A percentile compares a stretch with the other conserved stretches of the same genome.
phyloP scores from a whole-genome alignment of 2,797 vertebrate genomes.

The Bradypodion pumilum region DNA sequence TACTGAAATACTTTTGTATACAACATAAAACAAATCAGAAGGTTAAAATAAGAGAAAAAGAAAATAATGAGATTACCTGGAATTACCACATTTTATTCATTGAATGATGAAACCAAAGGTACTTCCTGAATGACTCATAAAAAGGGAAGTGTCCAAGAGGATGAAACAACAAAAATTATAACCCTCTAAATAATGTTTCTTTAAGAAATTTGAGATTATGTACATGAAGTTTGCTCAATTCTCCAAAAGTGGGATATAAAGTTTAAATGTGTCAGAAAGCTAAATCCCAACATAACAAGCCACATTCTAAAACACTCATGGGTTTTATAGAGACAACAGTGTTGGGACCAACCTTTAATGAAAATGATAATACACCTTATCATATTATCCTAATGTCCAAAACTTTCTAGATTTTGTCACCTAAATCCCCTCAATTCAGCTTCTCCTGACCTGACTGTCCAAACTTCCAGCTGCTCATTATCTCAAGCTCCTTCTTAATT shows the following conservation, averaged over 20 bases:
- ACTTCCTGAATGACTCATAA: background rate
- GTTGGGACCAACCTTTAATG: background rate
- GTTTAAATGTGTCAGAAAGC: background rate
- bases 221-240: background rate
- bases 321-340: background rate
- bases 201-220: background rate
- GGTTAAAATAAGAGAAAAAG: background rate
- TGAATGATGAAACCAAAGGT: background rate
- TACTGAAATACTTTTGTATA: background rate
- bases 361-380: no score
- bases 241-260: background rate
- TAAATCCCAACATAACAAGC: background rate
- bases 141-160: background rate
- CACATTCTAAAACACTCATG: background rate
- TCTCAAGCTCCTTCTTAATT: background rate
- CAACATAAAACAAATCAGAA: background rate
- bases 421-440: background rate
- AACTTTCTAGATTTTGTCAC: no score
- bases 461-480: background rate
- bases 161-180: background rate
- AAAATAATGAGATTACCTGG: background rate
- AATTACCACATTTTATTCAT: background rate
- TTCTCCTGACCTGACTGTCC: background rate
- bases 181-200: background rate
- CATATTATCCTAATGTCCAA: no score